Conservation (phyloP, 2,888 invertebrate genomes). For the Ectemnius cavifrons region DNA sequence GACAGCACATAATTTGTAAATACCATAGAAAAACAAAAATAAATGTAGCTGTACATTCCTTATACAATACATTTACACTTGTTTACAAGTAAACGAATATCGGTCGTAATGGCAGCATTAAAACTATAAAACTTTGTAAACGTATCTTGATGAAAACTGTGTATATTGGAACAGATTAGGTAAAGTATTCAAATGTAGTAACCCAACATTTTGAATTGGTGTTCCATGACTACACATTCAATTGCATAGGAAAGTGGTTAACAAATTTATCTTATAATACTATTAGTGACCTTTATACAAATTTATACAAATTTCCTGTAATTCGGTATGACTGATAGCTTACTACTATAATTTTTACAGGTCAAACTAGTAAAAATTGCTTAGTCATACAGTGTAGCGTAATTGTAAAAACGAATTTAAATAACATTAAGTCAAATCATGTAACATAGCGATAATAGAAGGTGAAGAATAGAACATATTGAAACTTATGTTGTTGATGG, state of each 20-base stretch:
- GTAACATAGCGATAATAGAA: slow-evolving; percentile 9
- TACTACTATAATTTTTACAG: slow-evolving; percentile 1
- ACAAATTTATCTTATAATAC: too few relatives aligned
- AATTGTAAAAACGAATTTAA: too few relatives aligned
- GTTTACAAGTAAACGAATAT: too few relatives aligned
- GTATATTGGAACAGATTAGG: slow-evolving; percentile 12
- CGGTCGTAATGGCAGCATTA: slow-evolving; percentile 22
- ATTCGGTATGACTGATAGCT: too few relatives aligned
- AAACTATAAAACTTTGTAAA: slow-evolving; percentile 17
- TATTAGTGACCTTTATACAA: too few relatives aligned
- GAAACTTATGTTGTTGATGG: slow-evolving; percentile 31
- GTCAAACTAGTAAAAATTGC: neutral
- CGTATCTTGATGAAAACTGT: slow-evolving; percentile 3
- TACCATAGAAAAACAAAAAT: slow-evolving; percentile 31
- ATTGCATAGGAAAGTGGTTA: too few relatives aligned
- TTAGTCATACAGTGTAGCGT: neutral
- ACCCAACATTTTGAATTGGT: slow-evolving; percentile 14
- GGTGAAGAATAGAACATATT: slow-evolving; percentile 11
- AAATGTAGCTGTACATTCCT: slow-evolving; percentile 33
- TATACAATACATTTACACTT: slow-evolving; percentile 9
- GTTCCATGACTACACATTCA: too few relatives aligned
- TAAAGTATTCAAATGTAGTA: slow-evolving; percentile 20
- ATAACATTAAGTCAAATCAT: slow-evolving; percentile 14
- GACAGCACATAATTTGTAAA: slow-evolving; percentile 47
- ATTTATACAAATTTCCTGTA: too few relatives aligned